A percentile compares a stretch with the other conserved stretches of the same genome.
Conservation (phyloP, 2,797 vertebrate genomes). For the Schizopygopsis pylzovi region DNA sequence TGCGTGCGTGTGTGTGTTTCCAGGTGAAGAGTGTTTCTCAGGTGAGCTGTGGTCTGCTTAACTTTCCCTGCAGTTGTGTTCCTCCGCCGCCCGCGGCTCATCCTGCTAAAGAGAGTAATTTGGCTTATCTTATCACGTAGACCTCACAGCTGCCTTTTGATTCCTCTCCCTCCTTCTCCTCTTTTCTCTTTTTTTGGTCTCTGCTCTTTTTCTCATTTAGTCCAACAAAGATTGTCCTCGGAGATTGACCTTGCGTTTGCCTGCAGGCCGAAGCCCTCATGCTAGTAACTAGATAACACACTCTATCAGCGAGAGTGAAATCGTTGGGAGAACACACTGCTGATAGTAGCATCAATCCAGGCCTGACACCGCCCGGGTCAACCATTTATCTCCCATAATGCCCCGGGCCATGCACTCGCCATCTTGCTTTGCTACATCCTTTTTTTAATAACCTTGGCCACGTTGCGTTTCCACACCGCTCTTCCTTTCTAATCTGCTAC, state of each 20-base stretch:
- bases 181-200: slow-evolving; percentile 75
- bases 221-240: slow-evolving; percentile 93
- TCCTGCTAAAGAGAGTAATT: slow-evolving; percentile 83
- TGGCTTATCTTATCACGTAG: slow-evolving; percentile 82
- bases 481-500: slow-evolving; percentile 62
- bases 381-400: slow-evolving; percentile 98
- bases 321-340: slow-evolving; percentile 97
- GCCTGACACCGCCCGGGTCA: slow-evolving; percentile 97
- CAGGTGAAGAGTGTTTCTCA: slow-evolving; percentile 43
- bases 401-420: slow-evolving; percentile 93
- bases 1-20: slow-evolving; percentile 19
- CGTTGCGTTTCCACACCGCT: slow-evolving; percentile 78
- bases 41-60: slow-evolving; percentile 50
- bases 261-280: slow-evolving; percentile 94
- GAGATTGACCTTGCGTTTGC: slow-evolving; percentile 93
- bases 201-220: slow-evolving; percentile 94
- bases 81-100: slow-evolving; percentile 72
- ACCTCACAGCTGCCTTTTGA: slow-evolving; percentile 84
- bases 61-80: slow-evolving; percentile 72
- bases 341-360: slow-evolving; percentile 99
- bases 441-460: slow-evolving; percentile 91
- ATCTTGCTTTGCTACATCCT: slow-evolving; percentile 89
- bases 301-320: slow-evolving; percentile 99
- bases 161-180: slow-evolving; percentile 62
- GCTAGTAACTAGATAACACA: slow-evolving; percentile 99